Conservation (phyloP, 2,113 vertebrate species). For the Hepsetus odoe region DNA sequence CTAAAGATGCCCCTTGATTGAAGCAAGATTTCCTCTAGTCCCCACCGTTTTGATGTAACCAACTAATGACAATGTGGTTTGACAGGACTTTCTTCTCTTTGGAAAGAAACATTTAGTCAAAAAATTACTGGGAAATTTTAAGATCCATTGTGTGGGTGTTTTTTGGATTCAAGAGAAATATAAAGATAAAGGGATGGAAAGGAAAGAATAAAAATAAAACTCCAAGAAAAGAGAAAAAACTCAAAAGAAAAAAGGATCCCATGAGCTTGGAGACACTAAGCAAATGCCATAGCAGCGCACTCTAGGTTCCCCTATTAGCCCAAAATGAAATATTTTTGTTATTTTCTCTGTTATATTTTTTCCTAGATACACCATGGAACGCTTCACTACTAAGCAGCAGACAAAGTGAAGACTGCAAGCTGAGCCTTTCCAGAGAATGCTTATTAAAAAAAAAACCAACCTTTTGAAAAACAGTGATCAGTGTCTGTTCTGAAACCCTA, state of each 20-base stretch:
- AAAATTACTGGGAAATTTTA: constrained; percentile 33
- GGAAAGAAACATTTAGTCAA: constrained; percentile 25
- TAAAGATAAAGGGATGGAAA: constrained; percentile 27
- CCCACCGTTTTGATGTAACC: constrained; percentile 46
- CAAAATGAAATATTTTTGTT: constrained; percentile 33
- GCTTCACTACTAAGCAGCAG: constrained; percentile 36
- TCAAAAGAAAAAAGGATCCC: constrained; percentile 38
- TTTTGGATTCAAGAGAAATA: constrained; percentile 32
- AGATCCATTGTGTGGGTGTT: constrained; percentile 26
- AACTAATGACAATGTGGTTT: constrained; percentile 54
- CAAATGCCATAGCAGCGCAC: constrained; percentile 33
- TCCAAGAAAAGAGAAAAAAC: constrained; percentile 31
- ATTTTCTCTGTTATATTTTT: constrained; percentile 24
- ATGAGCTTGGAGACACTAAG: constrained; percentile 32
- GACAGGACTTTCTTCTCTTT: constrained; percentile 42
- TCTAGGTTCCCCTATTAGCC: constrained; percentile 36
- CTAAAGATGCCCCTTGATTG: constrained; percentile 43
- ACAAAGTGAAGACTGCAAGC: constrained; percentile 30
- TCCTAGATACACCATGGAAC: constrained; percentile 31
- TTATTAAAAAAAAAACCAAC: constrained; percentile 30
- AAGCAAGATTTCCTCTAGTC: constrained; percentile 44
- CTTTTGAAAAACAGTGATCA: constrained; percentile 45
- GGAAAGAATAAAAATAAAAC: constrained; percentile 7
- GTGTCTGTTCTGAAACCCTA: no score
- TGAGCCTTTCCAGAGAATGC: constrained; percentile 30